phyloP scores from a whole-genome alignment of 1,140 invertebrate species.

The Ceratosolen solmsi region DNA sequence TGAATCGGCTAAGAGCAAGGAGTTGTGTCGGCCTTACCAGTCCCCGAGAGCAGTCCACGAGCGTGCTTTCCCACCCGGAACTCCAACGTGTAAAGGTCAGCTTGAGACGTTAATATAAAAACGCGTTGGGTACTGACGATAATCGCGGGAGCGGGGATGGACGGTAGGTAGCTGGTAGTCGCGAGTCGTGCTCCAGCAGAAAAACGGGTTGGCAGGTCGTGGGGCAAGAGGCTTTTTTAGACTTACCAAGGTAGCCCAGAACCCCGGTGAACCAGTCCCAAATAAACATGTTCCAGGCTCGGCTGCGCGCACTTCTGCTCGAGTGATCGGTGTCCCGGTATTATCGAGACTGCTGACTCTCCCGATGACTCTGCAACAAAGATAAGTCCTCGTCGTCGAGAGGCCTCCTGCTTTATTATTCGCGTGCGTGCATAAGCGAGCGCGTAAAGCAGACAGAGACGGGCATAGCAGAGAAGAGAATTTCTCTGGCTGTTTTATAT shows the following conservation, averaged over 20 bases:
- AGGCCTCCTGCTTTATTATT: conserved; percentile 41
- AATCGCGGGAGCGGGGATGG: too few species aligned
- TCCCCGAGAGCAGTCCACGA: too few species aligned
- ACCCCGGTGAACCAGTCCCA: conserved; percentile 98
- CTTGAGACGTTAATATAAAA: too few species aligned
- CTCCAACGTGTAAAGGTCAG: too few species aligned
- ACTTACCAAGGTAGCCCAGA: conserved; percentile 94
- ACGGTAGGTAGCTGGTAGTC: too few species aligned
- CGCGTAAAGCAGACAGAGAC: conserved; percentile 9
- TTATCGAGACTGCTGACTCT: conserved; percentile 18
- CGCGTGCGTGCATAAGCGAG: background rate
- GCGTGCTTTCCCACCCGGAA: too few species aligned
- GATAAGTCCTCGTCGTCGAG: conserved; percentile 50
- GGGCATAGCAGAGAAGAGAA: conserved; percentile 5
- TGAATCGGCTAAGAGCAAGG: too few species aligned
- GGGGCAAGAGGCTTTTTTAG: background rate
- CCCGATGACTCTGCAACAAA: conserved; percentile 71
- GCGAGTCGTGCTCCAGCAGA: background rate
- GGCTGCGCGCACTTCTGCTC: conserved; percentile 22
- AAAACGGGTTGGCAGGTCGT: background rate
- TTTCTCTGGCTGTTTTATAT: conserved; percentile 2
- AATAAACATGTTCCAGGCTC: conserved; percentile 88
- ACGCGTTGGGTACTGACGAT: too few species aligned
- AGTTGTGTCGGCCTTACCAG: too few species aligned
- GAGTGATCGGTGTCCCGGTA: background rate